Conservation (phyloP, 2,797 vertebrate genomes). For the Macropodus opercularis region DNA sequence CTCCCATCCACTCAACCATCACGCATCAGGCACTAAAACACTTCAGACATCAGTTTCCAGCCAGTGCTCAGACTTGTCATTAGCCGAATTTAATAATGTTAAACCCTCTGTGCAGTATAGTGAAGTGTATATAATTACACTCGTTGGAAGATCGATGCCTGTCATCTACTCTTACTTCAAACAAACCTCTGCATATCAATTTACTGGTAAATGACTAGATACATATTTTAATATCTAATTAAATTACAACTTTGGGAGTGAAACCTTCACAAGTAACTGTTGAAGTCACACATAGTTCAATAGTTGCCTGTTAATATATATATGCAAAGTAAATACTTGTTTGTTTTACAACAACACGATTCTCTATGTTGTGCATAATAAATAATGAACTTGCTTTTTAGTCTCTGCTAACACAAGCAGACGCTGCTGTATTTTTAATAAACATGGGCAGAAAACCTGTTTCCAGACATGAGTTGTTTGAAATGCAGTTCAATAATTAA, state of each 20-base stretch:
- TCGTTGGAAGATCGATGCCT: slow-evolving; percentile 6
- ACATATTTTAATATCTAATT: not conserved
- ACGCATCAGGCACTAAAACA: slow-evolving; percentile 4
- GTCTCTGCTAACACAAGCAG: not conserved
- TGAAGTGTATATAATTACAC: slow-evolving; percentile 16
- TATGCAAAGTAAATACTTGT: not conserved
- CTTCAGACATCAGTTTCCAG: slow-evolving; percentile 8
- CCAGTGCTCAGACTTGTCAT: slow-evolving; percentile 7
- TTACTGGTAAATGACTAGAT: slow-evolving; percentile 13
- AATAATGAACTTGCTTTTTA: not conserved
- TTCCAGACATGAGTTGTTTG: no score
- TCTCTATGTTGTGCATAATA: not conserved
- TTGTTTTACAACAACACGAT: slow-evolving; percentile 13
- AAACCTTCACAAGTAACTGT: not conserved
- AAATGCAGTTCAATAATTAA: slow-evolving; percentile 4
- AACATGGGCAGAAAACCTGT: no score
- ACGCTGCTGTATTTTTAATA: not conserved
- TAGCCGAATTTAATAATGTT: slow-evolving; percentile 1
- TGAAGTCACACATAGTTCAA: not conserved
- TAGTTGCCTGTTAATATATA: not conserved
- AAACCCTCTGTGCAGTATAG: not conserved
- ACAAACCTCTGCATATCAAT: slow-evolving; percentile 15
- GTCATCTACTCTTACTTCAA: slow-evolving; percentile 8
- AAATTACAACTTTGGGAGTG: slow-evolving; percentile 8
- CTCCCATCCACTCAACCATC: slow-evolving; percentile 12